Evolutionary conservation across 2,888 invertebrate genomes (phyloP).

Genomic region (Carcina quercana): DNA sequence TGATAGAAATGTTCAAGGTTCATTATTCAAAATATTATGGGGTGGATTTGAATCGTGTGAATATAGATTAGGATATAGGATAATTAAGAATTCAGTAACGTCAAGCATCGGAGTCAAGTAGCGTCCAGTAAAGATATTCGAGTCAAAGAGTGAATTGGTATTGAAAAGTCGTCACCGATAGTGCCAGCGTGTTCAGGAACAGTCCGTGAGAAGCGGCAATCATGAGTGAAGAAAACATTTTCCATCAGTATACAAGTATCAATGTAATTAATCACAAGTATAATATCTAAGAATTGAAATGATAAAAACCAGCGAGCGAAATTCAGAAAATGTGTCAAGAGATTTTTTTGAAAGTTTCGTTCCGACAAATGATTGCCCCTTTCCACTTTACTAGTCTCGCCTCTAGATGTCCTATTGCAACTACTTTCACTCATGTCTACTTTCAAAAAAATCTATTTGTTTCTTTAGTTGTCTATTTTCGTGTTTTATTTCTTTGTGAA

Average conservation of each 20-base stretch:
- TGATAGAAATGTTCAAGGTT: no score
- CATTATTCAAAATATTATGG: no score
- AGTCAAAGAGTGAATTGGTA: slow-evolving; percentile 25
- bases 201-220: slow-evolving; percentile 73
- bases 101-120: slow-evolving; percentile 54
- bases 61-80: no score
- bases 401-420: slow-evolving; percentile 56
- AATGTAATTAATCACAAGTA: slow-evolving; percentile 24
- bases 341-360: slow-evolving; percentile 73
- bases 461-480: slow-evolving; percentile 49
- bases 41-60: no score
- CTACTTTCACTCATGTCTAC: slow-evolving; percentile 69
- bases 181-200: slow-evolving; percentile 65
- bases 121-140: slow-evolving; percentile 37
- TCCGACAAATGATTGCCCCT: slow-evolving; percentile 71
- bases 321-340: slow-evolving; percentile 85
- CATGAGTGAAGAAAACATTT: slow-evolving; percentile 73
- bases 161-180: slow-evolving; percentile 52
- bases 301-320: slow-evolving; percentile 49
- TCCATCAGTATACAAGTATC: slow-evolving; percentile 49
- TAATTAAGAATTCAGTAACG: no score
- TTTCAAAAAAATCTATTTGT: slow-evolving; percentile 77
- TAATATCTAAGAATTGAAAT: slow-evolving; percentile 25
- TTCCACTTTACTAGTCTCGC: no score
- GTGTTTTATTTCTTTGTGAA: slow-evolving; percentile 78